phyloP scores from a whole-genome alignment of 2,888 invertebrate genomes.

The Marasmarcha lunaedactyla region DNA sequence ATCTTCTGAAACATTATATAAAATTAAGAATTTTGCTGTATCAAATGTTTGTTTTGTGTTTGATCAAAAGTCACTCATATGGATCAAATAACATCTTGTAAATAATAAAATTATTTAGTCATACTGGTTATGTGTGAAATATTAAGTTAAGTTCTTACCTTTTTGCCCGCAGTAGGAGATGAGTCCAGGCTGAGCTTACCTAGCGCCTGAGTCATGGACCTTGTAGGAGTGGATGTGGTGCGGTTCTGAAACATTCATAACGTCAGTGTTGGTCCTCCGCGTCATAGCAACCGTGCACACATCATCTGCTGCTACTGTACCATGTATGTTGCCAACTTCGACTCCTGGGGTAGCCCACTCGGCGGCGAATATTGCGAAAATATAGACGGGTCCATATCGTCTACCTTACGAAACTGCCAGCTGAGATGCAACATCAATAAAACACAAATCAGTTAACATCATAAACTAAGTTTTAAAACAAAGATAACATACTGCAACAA shows the following conservation, averaged over 20 bases:
- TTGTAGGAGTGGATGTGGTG: constrained; percentile 36
- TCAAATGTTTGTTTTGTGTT: too few species aligned
- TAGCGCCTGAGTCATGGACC: constrained; percentile 37
- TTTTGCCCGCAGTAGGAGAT: constrained; percentile 38
- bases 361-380: constrained; percentile 74
- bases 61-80: too few species aligned
- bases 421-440: constrained; percentile 12
- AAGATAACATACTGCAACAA: constrained; percentile 10
- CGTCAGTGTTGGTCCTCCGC: background rate
- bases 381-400: constrained; percentile 81
- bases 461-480: constrained; percentile 10
- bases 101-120: too few species aligned
- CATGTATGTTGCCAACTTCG: constrained; percentile 88
- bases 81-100: too few species aligned
- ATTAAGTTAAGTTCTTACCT: constrained; percentile 30
- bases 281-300: background rate
- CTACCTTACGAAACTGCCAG: constrained; percentile 30
- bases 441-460: constrained; percentile 13
- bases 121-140: too few species aligned
- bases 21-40: too few species aligned
- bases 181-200: constrained; percentile 42
- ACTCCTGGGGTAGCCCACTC: constrained; percentile 84
- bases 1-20: too few species aligned
- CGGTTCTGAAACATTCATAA: constrained; percentile 39
- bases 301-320: constrained; percentile 37